Base-by-base conservation (phyloP, 2,113 vertebrate genomes). In the Jacana jacana region DNA sequence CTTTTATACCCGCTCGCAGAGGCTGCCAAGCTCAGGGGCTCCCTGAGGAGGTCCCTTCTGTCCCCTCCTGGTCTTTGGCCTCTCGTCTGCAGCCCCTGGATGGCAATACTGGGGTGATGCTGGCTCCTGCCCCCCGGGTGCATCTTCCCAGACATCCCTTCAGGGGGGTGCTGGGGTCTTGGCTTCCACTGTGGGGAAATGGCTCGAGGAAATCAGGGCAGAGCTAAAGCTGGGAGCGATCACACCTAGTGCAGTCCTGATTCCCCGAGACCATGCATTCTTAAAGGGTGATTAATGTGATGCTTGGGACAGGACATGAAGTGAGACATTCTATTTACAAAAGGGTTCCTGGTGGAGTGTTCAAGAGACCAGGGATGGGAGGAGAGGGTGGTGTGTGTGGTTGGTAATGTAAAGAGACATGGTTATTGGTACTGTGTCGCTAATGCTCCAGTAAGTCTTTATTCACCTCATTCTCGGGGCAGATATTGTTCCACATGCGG, bases 371-470 rank as follows among this genome's bases (percentile, higher is more conserved):
- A 23, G 82, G 54, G 71, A 55, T 17, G n/a, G 13, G 1, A 65
- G 25, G 70, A 9, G 91, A 37, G 25, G 6, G 1, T 1, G 1
- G 54, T 15, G 35, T 49, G 79, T 93, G 92, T 46, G 77, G 54
- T 48, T 24, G 13, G 75, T 96, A 81, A 92, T 83, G 80, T 9
- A 20, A 83, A 73, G 85, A 76, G 95, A 96, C 86, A 46, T 22
- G 2, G 20, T 61, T 86, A 18, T 80, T 90, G 82, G 85, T 91
- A 23, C 60, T 66, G 92, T 51, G 44, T 60, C 11, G 2, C 79
- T 90, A 82, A 88, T 65, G 40, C 86, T 94, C 92, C 81, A 76
- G 82, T 61, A 61, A 68, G 49, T 79, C 70, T 83, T 79, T 61
- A 68, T 75, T 76, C 85, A 13, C 92, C 90, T 76, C 80, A 40